These are phyloP conservation scores for Diuraphis noxia DNA, from an alignment of 1,140 invertebrate species.

Conservation along the genomic window DNA sequence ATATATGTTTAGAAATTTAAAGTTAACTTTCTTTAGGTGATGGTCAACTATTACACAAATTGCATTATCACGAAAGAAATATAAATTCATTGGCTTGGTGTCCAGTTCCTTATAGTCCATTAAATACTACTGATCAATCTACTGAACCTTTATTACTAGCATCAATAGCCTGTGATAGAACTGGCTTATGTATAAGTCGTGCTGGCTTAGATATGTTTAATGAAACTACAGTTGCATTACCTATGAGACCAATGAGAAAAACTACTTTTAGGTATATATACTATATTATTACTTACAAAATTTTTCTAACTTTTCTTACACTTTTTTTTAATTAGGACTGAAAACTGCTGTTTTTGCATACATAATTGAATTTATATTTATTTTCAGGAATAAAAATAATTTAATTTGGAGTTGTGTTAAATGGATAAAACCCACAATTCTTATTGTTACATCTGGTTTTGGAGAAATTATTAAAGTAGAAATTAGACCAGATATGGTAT, in stretches of 20 bases:
- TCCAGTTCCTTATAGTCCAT: conserved; percentile 65
- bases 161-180: conserved; percentile 63
- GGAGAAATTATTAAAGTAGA: conserved; percentile 50
- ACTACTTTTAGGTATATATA: conserved; percentile 29
- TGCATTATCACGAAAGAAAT: conserved; percentile 73
- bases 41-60: conserved; percentile 67
- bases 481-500: neutral
- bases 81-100: conserved; percentile 75
- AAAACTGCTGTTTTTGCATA: neutral
- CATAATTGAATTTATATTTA: neutral
- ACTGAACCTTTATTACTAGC: conserved; percentile 63
- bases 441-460: conserved; percentile 41
- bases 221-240: conserved; percentile 60
- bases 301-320: neutral
- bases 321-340: neutral
- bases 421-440: conserved; percentile 37
- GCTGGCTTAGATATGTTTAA: conserved; percentile 64
- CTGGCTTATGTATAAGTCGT: conserved; percentile 64
- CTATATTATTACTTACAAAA: neutral
- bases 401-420: conserved; percentile 49
- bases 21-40: conserved; percentile 60
- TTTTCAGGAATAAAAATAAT: conserved; percentile 51
- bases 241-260: conserved; percentile 58
- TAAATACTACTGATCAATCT: conserved; percentile 59
- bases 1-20: neutral